phyloP scores from a whole-genome alignment of 2,113 vertebrate genomes.

The Propithecus coquereli region DNA sequence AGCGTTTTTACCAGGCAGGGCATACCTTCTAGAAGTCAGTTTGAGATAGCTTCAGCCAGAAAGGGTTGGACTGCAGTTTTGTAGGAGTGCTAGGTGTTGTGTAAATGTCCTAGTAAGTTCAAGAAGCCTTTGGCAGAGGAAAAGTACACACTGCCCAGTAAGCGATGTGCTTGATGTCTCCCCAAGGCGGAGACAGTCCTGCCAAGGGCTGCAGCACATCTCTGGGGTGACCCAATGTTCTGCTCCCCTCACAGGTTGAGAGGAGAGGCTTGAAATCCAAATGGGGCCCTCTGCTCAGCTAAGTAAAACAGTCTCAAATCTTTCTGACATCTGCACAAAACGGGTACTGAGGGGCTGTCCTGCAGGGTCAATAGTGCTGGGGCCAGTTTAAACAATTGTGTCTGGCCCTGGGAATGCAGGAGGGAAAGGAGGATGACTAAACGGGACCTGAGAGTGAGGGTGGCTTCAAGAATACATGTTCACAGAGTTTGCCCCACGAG shows the following conservation, averaged over 20 bases:
- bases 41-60: not conserved
- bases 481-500: not conserved
- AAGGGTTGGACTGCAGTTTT: not conserved
- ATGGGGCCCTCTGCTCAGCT: constrained; percentile 76
- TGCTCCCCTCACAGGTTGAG: constrained; percentile 34
- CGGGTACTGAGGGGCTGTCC: constrained; percentile 75
- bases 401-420: constrained; percentile 63
- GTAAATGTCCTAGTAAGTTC: constrained; percentile 48
- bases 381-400: constrained; percentile 81
- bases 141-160: constrained; percentile 51
- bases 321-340: constrained; percentile 84
- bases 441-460: not conserved
- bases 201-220: constrained; percentile 6
- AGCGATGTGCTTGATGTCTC: constrained; percentile 40
- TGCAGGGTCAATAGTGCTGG: constrained; percentile 77
- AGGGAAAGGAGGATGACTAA: constrained; percentile 67
- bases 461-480: not conserved
- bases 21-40: not conserved
- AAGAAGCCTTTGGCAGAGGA: constrained; percentile 58
- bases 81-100: constrained; percentile 39
- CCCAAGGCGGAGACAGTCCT: constrained; percentile 1
- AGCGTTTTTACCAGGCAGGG: not conserved
- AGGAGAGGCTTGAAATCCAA: constrained; percentile 77
- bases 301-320: constrained; percentile 81
- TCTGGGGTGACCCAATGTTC: constrained; percentile 36